phyloP scores from a whole-genome alignment of 2,888 invertebrate species.

The Drosophila hamatofila region DNA sequence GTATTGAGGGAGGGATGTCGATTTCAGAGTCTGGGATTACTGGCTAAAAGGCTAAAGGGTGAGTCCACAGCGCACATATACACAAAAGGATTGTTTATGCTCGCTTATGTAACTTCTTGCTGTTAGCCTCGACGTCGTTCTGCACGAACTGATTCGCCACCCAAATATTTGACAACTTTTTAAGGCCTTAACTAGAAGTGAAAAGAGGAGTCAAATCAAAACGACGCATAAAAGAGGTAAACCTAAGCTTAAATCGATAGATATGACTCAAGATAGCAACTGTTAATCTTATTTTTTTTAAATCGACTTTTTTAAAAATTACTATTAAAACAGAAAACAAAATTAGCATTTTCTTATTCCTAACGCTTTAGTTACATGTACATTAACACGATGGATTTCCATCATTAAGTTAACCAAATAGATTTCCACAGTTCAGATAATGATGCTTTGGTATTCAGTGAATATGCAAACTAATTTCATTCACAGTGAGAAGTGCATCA shows the following conservation, averaged over 20 bases:
- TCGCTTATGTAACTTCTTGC: constrained; percentile 69
- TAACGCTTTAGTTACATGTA: too few relatives aligned
- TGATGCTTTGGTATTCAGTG: not conserved
- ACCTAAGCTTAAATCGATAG: not conserved
- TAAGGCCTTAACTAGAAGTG: not conserved
- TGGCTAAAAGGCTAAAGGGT: constrained; percentile 19
- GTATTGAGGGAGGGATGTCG: constrained; percentile 64
- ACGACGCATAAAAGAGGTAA: not conserved
- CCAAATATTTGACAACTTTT: constrained; percentile 3
- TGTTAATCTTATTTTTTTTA: not conserved
- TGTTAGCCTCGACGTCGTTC: constrained; percentile 23
- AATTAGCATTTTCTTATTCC: too few relatives aligned
- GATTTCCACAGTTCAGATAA: not conserved
- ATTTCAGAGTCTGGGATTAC: constrained; percentile 1
- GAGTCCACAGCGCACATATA: constrained; percentile 19
- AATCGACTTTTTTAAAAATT: too few relatives aligned
- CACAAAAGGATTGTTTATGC: constrained; percentile 68
- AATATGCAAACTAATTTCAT: not conserved
- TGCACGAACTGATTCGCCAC: constrained; percentile 10
- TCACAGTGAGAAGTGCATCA: not conserved
- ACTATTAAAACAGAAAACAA: too few relatives aligned
- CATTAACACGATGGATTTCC: too few relatives aligned
- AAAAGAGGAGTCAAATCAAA: not conserved
- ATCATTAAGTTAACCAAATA: too few relatives aligned
- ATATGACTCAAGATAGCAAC: not conserved